Base-by-base conservation (phyloP, 2,888 invertebrate genomes). In the Parnassius orleans region DNA sequence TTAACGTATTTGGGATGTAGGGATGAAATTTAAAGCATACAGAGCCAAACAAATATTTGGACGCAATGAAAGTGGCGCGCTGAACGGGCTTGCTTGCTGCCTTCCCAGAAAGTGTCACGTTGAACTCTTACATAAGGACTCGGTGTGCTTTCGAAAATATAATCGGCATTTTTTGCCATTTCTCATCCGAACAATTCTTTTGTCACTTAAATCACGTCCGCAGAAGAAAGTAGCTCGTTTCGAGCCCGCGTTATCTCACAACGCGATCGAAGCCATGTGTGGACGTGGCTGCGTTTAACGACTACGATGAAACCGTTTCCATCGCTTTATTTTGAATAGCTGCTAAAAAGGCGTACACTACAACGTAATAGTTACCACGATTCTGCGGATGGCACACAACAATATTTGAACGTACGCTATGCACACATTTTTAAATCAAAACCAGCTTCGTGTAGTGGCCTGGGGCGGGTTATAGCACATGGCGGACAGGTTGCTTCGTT, bases 71-170 rank as follows among this genome's bases (percentile, higher is more conserved):
- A 90, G 90, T 90, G 85, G 90, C 88, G 83, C 90, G 83, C 79
- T 80, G 83, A 80, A 86, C 85, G 81, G 76, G 73, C 79, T 74
- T 73, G 73, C 74, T 75, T 78, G 78, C 76, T 76, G 77, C 76
- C 77, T 79, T 72, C 74, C 70, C 76, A 68, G 76, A 66, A 91
- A 90, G 90, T 91, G 84, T 90, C 89, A 91, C 90, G 81, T 83
- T 90, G 90, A 91, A 90, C 90, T 90, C 84, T 91, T 91, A 90
- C 90, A 86, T 91, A 91, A 91, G 87, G 84, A 86, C 80, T 81
- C 76, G 75, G 67, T 76, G 82, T 87, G 89, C 90, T 91, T 91
- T 91, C 90, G 82, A 91, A 90, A 90, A 88, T 87, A 83, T 86
- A 80, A 84, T 84, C 81, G 82, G 75, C 76, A 72, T 81, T 83